A percentile compares a stretch with the other conserved stretches of the same genome.
Evolutionary conservation across 2,888 invertebrate genomes (phyloP).

Genomic region (Phyllotreta striolata): DNA sequence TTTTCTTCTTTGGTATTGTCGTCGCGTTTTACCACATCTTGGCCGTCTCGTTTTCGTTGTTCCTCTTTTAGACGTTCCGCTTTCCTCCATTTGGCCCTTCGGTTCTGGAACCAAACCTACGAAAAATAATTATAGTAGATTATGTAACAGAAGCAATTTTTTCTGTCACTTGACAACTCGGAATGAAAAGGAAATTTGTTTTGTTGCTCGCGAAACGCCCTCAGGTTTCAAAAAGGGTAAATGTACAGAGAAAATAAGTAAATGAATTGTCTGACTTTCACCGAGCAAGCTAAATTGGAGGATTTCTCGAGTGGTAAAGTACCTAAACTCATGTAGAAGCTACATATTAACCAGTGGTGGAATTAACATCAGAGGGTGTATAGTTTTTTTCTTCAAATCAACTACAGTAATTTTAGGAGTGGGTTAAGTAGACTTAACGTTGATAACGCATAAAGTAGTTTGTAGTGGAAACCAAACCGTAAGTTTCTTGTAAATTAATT

Average conservation of each 20-base stretch:
- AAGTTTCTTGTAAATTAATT: too few relatives aligned
- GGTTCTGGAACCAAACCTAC: slow-evolving; percentile 94
- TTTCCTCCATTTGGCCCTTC: slow-evolving; percentile 92
- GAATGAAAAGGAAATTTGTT: slow-evolving; percentile 4
- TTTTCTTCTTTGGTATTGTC: slow-evolving; percentile 68
- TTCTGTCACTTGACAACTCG: not conserved
- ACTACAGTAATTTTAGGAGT: not conserved
- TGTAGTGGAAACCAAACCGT: too few relatives aligned
- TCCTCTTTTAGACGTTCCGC: slow-evolving; percentile 92
- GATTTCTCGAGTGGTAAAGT: too few relatives aligned
- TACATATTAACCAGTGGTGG: slow-evolving; percentile 5
- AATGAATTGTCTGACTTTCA: slow-evolving; percentile 50
- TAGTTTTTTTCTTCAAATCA: too few relatives aligned
- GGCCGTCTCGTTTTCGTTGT: slow-evolving; percentile 83
- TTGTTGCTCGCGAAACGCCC: slow-evolving; percentile 1
- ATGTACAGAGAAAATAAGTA: slow-evolving; percentile 41
- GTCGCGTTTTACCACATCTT: slow-evolving; percentile 71
- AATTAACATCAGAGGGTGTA: not conserved
- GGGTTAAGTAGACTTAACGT: too few relatives aligned
- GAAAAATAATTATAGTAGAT: slow-evolving; percentile 25
- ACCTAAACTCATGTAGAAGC: too few relatives aligned
- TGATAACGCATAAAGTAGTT: too few relatives aligned
- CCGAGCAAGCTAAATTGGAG: slow-evolving; percentile 37
- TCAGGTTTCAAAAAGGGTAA: slow-evolving; percentile 1
- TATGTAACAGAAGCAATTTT: not conserved